These are phyloP conservation scores for Raja brachyura DNA, from an alignment of 2,113 vertebrate species.

Conservation along the genomic window DNA sequence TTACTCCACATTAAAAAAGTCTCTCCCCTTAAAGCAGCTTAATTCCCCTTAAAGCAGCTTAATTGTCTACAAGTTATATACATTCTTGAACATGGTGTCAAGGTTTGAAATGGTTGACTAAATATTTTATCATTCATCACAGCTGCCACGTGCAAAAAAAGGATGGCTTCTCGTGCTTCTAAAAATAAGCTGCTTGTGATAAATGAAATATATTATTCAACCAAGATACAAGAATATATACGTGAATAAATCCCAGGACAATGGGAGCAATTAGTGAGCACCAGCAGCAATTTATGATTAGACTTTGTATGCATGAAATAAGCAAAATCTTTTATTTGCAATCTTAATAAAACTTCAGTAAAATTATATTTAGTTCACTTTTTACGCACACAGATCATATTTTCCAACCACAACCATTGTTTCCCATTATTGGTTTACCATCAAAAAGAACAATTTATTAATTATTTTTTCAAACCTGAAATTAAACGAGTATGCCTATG, in stretches of 20 bases:
- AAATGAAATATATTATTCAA: conserved; percentile 60
- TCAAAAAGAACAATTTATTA: background rate
- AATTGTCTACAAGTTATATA: conserved; percentile 66
- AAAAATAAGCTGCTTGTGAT: conserved; percentile 67
- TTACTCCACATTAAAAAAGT: conserved; percentile 70
- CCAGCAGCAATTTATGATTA: conserved; percentile 64
- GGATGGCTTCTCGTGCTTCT: conserved; percentile 69
- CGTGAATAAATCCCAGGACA: conserved; percentile 40
- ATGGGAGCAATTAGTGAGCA: conserved; percentile 66
- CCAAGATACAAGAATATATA: conserved; percentile 50
- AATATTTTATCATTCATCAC: conserved; percentile 70
- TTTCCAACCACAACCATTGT: background rate
- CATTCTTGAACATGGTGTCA: conserved; percentile 68
- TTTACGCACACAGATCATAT: background rate
- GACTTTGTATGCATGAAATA: conserved; percentile 41
- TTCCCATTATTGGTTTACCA: background rate
- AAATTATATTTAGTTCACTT: conserved; percentile 23
- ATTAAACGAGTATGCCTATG: background rate
- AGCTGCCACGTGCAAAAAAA: conserved; percentile 68
- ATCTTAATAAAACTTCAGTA: background rate
- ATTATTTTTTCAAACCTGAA: background rate
- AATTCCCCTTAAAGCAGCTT: conserved; percentile 63
- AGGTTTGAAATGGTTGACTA: conserved; percentile 72
- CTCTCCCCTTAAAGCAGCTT: conserved; percentile 64
- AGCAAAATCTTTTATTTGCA: background rate